These are phyloP conservation scores for Meandrusa payeni DNA, from an alignment of 2,888 invertebrate species.

Conservation along the genomic window DNA sequence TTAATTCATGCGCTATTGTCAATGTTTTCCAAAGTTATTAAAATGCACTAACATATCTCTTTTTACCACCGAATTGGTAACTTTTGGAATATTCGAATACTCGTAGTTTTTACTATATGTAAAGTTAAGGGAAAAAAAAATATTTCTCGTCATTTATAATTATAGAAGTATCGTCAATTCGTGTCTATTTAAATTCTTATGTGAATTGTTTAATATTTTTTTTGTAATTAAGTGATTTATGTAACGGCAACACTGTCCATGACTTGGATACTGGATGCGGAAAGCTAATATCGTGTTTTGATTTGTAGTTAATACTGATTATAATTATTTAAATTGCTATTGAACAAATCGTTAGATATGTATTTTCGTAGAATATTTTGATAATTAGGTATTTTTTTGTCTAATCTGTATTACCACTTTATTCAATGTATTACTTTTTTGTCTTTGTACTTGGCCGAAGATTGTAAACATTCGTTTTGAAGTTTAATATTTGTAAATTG, in stretches of 20 bases:
- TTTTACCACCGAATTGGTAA: constrained; percentile 65
- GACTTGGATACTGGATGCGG: too few relatives aligned
- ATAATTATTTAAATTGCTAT: too few relatives aligned
- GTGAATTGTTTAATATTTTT: constrained; percentile 34
- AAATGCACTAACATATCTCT: constrained; percentile 47
- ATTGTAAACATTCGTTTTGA: too few relatives aligned
- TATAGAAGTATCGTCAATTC: constrained; percentile 55
- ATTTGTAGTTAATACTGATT: too few relatives aligned
- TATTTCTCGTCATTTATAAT: constrained; percentile 64
- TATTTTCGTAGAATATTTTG: too few relatives aligned
- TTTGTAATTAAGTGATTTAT: constrained; percentile 27
- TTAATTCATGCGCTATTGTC: constrained; percentile 15
- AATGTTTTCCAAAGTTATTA: constrained; percentile 15
- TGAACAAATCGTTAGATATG: too few relatives aligned
- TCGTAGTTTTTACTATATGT: constrained; percentile 45
- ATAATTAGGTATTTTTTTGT: too few relatives aligned
- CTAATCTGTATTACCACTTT: constrained; percentile 14
- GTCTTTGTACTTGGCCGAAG: too few relatives aligned
- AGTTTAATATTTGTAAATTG: too few relatives aligned
- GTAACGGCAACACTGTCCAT: too few relatives aligned
- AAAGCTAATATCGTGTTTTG: too few relatives aligned
- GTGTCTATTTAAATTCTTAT: constrained; percentile 46
- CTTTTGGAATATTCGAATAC: constrained; percentile 56
- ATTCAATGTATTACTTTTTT: not conserved
- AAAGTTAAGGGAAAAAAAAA: constrained; percentile 38